phyloP scores from a whole-genome alignment of 2,797 vertebrate species.

The Etheostoma perlongum region DNA sequence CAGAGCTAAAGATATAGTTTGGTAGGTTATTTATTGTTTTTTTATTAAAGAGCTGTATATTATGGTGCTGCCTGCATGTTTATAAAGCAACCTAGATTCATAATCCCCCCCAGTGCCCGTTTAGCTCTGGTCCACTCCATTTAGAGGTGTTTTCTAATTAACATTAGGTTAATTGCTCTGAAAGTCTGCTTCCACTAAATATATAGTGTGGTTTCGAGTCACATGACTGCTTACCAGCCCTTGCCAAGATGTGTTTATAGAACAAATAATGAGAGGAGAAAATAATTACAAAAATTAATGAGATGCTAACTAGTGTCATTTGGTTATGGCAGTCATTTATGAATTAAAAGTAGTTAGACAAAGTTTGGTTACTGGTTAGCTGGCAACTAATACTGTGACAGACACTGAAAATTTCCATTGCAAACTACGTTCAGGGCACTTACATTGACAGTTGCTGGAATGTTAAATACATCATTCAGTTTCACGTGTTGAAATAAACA shows the following conservation, averaged over 20 bases:
- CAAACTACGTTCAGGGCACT: background rate
- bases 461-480: background rate
- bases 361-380: constrained; percentile 23
- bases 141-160: constrained; percentile 55
- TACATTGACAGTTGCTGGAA: background rate
- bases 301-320: constrained; percentile 25
- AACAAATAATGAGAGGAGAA: constrained; percentile 25
- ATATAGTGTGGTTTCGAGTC: constrained; percentile 17
- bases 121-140: constrained; percentile 38
- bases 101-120: constrained; percentile 5
- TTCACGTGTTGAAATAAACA: background rate
- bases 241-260: constrained; percentile 25
- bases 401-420: background rate
- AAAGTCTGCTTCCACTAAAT: constrained; percentile 29
- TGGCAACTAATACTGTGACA: constrained; percentile 33
- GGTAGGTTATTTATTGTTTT: background rate
- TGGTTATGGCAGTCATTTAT: constrained; percentile 6
- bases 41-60: constrained; percentile 21
- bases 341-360: constrained; percentile 21
- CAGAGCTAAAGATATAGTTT: background rate
- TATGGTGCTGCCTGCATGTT: constrained; percentile 13
- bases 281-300: constrained; percentile 39
- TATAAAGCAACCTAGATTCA: constrained; percentile 26
- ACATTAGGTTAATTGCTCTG: constrained; percentile 61
- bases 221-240: background rate